These are phyloP conservation scores for Mythimna ferrago DNA, from an alignment of 2,888 invertebrate species.

Conservation along the genomic window DNA sequence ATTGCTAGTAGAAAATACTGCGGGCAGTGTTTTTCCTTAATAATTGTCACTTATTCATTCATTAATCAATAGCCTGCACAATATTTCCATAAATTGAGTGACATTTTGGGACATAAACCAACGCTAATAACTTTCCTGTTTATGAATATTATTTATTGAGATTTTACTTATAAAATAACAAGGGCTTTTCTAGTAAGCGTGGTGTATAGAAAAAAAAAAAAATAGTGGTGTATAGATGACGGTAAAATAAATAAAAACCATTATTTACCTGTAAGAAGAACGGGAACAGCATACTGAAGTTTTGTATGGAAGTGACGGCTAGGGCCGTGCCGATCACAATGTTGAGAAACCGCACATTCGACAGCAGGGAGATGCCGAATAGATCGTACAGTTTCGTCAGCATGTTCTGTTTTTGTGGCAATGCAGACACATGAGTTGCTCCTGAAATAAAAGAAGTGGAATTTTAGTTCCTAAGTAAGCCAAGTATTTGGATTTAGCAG, in stretches of 20 bases:
- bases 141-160: no score
- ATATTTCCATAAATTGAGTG: no score
- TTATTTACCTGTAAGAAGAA: constrained; percentile 91
- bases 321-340: constrained; percentile 92
- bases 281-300: constrained; percentile 93
- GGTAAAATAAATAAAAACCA: neutral
- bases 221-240: no score
- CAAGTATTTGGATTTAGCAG: neutral
- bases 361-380: constrained; percentile 92
- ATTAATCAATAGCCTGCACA: no score
- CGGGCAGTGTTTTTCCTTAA: no score
- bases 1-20: no score
- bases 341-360: constrained; percentile 92
- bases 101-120: no score
- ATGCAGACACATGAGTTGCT: constrained; percentile 28
- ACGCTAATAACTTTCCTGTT: no score
- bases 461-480: neutral
- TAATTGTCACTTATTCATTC: no score
- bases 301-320: constrained; percentile 92
- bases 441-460: constrained; percentile 68
- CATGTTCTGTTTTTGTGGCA: constrained; percentile 67
- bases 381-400: constrained; percentile 82
- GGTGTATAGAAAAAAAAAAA: no score
- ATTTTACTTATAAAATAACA: no score
- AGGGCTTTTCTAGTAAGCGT: no score